Evolutionary conservation across 2,113 vertebrate genomes (phyloP).

Genomic region (Xiphophorus couchianus): DNA sequence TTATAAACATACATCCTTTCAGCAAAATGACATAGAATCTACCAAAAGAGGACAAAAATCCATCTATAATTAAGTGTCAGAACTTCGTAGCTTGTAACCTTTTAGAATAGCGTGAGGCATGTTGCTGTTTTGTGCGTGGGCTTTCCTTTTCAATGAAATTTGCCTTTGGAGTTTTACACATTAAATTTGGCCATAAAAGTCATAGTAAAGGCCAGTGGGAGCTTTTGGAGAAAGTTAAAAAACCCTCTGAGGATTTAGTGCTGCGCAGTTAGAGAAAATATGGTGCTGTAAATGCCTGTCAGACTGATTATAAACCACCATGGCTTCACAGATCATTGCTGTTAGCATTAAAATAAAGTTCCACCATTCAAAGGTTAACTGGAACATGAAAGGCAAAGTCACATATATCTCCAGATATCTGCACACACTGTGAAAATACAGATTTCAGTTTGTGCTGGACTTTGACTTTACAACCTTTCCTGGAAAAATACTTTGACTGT

Average conservation of each 20-base stretch:
- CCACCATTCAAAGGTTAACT: conserved; percentile 26
- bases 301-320: conserved; percentile 22
- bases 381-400: conserved; percentile 11
- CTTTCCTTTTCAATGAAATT: conserved; percentile 10
- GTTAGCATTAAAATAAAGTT: conserved; percentile 21
- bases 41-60: neutral
- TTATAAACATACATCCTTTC: too few relatives aligned
- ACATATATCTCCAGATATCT: conserved; percentile 21
- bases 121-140: too few relatives aligned
- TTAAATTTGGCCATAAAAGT: conserved; percentile 18
- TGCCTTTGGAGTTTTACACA: neutral
- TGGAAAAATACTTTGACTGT: conserved; percentile 10
- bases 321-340: conserved; percentile 16
- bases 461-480: conserved; percentile 19
- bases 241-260: conserved; percentile 30
- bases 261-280: conserved; percentile 32
- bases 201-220: conserved; percentile 8
- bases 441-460: conserved; percentile 25
- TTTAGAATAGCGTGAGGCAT: neutral
- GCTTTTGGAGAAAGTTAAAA: conserved; percentile 17
- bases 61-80: neutral
- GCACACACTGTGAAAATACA: conserved; percentile 6
- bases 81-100: neutral
- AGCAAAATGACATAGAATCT: too few relatives aligned
- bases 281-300: conserved; percentile 26